A percentile compares a stretch with the other conserved stretches of the same genome.
phyloP scores from a whole-genome alignment of 2,888 invertebrate species.

The Reticulitermes lucifugus region DNA sequence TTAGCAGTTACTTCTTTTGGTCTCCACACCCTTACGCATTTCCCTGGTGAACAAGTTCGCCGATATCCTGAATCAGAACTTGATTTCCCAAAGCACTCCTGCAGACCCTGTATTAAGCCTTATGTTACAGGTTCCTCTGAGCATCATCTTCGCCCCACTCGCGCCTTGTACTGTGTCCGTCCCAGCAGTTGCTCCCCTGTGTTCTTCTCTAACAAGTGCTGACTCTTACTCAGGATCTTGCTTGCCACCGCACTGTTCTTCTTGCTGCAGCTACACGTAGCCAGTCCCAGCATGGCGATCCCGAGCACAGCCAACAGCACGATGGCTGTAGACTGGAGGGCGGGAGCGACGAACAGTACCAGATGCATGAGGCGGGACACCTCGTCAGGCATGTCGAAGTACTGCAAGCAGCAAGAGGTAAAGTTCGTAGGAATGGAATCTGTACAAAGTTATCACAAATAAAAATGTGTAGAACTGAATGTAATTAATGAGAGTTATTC shows the following conservation, averaged over 20 bases:
- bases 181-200: slow-evolving; percentile 2
- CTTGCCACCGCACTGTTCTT: slow-evolving; percentile 16
- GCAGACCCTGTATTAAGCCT: too few relatives aligned
- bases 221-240: slow-evolving; percentile 11
- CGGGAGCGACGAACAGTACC: slow-evolving; percentile 29
- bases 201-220: slow-evolving; percentile 21
- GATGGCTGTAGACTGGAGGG: slow-evolving; percentile 1
- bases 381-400: slow-evolving; percentile 39
- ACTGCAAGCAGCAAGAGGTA: slow-evolving; percentile 11
- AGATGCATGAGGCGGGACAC: slow-evolving; percentile 7
- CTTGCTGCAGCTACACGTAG: slow-evolving; percentile 31
- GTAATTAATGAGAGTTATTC: too few relatives aligned
- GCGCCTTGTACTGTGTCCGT: background rate
- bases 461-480: too few relatives aligned
- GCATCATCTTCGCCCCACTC: background rate
- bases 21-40: too few relatives aligned
- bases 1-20: too few relatives aligned
- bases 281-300: background rate
- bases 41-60: too few relatives aligned
- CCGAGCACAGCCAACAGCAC: background rate
- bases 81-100: too few relatives aligned
- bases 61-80: too few relatives aligned
- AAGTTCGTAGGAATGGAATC: background rate
- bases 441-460: too few relatives aligned
- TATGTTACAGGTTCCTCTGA: too few relatives aligned